phyloP scores from a whole-genome alignment of 2,888 invertebrate species.

The Oegoconia quadripuncta region DNA sequence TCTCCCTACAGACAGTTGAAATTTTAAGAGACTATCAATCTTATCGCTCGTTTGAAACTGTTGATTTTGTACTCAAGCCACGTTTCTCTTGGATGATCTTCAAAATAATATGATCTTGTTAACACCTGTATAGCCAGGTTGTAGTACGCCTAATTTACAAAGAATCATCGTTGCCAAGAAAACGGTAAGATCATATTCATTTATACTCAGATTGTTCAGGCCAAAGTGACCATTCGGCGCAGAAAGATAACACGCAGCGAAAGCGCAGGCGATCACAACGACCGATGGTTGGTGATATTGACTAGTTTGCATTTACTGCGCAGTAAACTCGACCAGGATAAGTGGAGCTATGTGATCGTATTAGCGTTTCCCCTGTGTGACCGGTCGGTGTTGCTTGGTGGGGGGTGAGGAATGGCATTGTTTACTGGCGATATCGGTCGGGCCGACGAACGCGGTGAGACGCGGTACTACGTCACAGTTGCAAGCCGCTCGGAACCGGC shows the following conservation, averaged over 20 bases:
- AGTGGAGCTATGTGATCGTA: conserved; percentile 28
- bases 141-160: no score
- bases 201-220: not conserved
- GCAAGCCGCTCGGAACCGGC: conserved; percentile 64
- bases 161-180: no score
- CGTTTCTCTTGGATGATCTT: no score
- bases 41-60: no score
- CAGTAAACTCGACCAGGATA: conserved; percentile 35
- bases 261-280: conserved; percentile 35
- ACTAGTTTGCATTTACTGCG: conserved; percentile 36
- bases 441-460: conserved; percentile 49
- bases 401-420: conserved; percentile 29
- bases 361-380: conserved; percentile 25
- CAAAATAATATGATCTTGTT: no score
- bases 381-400: conserved; percentile 14
- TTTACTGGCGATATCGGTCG: conserved; percentile 27
- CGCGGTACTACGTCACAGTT: conserved; percentile 56
- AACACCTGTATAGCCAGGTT: no score
- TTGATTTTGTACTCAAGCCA: no score
- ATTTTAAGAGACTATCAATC: no score
- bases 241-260: conserved; percentile 35
- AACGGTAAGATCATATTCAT: no score
- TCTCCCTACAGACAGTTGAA: no score
- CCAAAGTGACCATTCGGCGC: conserved; percentile 30
- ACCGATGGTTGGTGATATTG: conserved; percentile 28